A percentile compares a stretch with the other conserved stretches of the same genome.
Evolutionary conservation across 1,140 invertebrate genomes (phyloP).

Genomic region (Drosophila fuyamai): DNA sequence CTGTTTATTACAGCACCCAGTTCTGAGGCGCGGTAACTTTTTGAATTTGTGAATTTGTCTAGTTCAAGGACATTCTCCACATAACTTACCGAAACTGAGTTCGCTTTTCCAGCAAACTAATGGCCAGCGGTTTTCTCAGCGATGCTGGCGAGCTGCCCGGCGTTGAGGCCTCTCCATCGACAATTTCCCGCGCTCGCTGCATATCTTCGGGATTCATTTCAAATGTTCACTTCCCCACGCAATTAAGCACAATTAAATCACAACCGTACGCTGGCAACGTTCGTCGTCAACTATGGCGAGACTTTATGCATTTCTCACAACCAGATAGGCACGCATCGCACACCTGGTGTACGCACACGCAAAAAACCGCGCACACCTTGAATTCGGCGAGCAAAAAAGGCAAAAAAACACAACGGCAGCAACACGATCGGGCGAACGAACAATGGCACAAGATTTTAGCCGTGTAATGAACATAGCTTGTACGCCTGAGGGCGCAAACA

Average conservation of each 20-base stretch:
- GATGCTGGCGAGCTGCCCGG: constrained; percentile 36
- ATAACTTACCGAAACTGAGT: constrained; percentile 69
- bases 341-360: constrained; percentile 55
- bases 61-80: constrained; percentile 15
- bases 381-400: constrained; percentile 73
- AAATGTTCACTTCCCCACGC: constrained; percentile 19
- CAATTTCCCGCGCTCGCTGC: constrained; percentile 55
- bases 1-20: not conserved
- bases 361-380: constrained; percentile 63
- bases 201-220: constrained; percentile 64
- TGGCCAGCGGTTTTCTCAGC: constrained; percentile 37
- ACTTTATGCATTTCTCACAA: constrained; percentile 79
- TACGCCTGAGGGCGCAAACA: constrained; percentile 56
- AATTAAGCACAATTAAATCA: constrained; percentile 37
- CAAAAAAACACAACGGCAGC: constrained; percentile 57
- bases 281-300: constrained; percentile 61
- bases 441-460: constrained; percentile 60
- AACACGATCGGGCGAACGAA: constrained; percentile 52
- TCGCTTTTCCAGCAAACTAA: constrained; percentile 57
- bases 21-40: not conserved
- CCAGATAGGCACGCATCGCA: constrained; percentile 73
- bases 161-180: constrained; percentile 16
- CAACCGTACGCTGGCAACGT: constrained; percentile 63
- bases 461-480: constrained; percentile 64
- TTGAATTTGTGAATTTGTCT: not conserved